Percentiles rank a stretch among this genome's conserved stretches.
These are phyloP conservation scores for Hedya salicella DNA, from an alignment of 2,888 invertebrate species.

Conservation along the genomic window DNA sequence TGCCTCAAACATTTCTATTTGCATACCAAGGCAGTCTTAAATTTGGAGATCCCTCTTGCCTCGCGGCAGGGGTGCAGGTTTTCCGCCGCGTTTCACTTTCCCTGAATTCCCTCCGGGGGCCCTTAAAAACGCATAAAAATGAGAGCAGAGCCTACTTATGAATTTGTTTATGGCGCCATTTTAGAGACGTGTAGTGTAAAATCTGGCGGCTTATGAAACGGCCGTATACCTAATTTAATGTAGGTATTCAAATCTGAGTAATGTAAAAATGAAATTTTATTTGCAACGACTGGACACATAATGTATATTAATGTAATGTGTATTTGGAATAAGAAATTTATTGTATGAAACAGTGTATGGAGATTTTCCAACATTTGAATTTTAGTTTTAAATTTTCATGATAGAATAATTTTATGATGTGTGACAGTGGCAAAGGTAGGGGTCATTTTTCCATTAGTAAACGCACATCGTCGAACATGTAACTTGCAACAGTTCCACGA, in stretches of 20 bases:
- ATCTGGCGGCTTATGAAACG: constrained; percentile 66
- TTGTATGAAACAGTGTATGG: no score
- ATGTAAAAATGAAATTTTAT: neutral
- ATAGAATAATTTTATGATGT: no score
- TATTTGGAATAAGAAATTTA: no score
- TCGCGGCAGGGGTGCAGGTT: constrained; percentile 72
- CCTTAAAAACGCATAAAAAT: constrained; percentile 82
- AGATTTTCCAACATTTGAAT: no score
- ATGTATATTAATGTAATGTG: no score
- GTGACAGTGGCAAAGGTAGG: neutral
- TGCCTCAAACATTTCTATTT: constrained; percentile 38
- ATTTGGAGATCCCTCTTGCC: constrained; percentile 58
- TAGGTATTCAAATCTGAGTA: constrained; percentile 55
- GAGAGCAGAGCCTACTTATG: constrained; percentile 81
- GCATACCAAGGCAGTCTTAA: constrained; percentile 41
- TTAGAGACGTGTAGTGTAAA: constrained; percentile 61
- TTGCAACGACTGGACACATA: no score
- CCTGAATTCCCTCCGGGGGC: constrained; percentile 69
- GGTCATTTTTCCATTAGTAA: neutral
- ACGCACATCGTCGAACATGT: neutral
- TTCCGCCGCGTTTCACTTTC: constrained; percentile 80
- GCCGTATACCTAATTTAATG: constrained; percentile 74
- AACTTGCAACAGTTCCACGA: neutral
- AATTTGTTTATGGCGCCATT: constrained; percentile 83
- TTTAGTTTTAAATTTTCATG: no score